phyloP scores from a whole-genome alignment of 1,140 invertebrate genomes.

The Macrobrachium rosenbergii region DNA sequence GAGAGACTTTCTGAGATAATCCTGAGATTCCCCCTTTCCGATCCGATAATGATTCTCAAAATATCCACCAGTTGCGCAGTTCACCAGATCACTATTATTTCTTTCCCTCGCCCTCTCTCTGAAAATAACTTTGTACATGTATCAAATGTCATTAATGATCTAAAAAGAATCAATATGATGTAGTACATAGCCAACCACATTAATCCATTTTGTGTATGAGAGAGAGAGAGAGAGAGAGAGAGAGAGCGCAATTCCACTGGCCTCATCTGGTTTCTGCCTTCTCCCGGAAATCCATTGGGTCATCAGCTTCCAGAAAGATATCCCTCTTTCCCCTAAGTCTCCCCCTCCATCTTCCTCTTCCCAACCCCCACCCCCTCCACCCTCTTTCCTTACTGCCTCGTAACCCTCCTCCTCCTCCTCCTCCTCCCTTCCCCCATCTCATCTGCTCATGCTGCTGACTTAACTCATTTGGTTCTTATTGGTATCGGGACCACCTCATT shows the following conservation, averaged over 20 bases:
- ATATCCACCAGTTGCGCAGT: too few species aligned
- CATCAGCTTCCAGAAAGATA: conserved; percentile 39
- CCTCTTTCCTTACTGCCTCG: neutral
- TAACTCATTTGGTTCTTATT: too few species aligned
- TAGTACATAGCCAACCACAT: neutral
- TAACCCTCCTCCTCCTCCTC: neutral
- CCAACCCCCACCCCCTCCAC: neutral
- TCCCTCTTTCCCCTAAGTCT: neutral
- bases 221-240: neutral
- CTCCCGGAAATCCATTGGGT: conserved; percentile 59
- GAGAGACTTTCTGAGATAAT: too few species aligned
- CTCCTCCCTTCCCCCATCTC: neutral
- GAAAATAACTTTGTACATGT: too few species aligned
- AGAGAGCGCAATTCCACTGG: neutral
- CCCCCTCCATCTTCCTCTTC: neutral
- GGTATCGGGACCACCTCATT: too few species aligned
- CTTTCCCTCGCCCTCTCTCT: too few species aligned
- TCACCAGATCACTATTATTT: too few species aligned
- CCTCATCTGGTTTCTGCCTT: conserved; percentile 54
- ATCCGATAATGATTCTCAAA: too few species aligned
- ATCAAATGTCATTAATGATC: neutral
- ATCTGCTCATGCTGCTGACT: neutral
- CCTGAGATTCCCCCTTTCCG: too few species aligned
- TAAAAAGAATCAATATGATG: neutral
- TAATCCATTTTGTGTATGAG: neutral